Evolutionary conservation across 1,140 invertebrate genomes (phyloP), one percentile per base, ranked within the genome.

Genomic region (Ditylenchus dipsaci): DNA sequence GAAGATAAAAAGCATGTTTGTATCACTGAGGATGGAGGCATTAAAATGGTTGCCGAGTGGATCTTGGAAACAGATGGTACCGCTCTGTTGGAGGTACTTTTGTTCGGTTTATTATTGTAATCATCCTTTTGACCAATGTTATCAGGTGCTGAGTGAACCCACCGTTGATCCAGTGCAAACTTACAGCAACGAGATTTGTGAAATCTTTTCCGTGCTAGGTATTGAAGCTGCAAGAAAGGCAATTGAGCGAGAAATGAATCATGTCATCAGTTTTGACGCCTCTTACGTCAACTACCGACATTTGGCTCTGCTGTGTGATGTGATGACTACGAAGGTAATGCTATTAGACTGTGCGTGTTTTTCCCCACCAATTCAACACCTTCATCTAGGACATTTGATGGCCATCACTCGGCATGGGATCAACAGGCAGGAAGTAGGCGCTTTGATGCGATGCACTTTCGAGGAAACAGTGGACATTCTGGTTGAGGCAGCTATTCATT

Each of bases 321-420:
- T 98, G 0, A 99, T 99, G 95, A 99, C 96, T 11, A 93, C 94
- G 17, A 98, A 86, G 96, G 68, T 70, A 45, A 49, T n/a, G n/a
- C n/a, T 29, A 21, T 63, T 26, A 8, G 43, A 7, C n/a, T 26
- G 26, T n/a, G n/a, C n/a, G 26, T 66, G 1, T 65, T 42, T n/a
- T n/a, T n/a, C n/a, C n/a, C 21, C 17, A 13, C 67, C 0, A 21
- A n/a, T 69, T 21, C 7, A 9, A 3, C 62, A 68, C 59, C 17
- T 68, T 9, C 8, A 23, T 17, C 63, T 33, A 70, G 68, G 96
- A 84, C 95, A 99, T 86, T 87, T 99, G 77, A 99, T 99, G 96
- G 95, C 96, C 71, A 99, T 99, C 79, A 99, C 96, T 56, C 91
- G 96, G 88, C 96, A 99, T 86, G 96, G 96, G 80, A 98, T 99